These are phyloP conservation scores for Grallaria varia DNA, from an alignment of 2,113 vertebrate species.

Conservation along the genomic window DNA sequence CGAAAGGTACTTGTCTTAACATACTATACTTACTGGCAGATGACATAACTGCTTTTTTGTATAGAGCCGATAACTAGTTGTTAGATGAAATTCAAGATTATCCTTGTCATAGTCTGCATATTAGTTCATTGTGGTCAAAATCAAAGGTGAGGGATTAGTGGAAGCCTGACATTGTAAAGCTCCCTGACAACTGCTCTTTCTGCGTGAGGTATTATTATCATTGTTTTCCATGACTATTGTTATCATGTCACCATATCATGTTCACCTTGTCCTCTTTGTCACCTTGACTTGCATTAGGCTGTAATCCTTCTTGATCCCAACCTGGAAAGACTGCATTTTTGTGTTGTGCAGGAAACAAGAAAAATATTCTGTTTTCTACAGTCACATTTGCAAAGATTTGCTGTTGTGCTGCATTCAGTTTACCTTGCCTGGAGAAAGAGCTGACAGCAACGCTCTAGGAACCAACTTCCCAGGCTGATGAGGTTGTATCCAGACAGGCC, in stretches of 20 bases:
- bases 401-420: background rate
- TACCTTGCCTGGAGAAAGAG: background rate
- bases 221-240: constrained; percentile 14
- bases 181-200: background rate
- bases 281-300: background rate
- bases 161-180: constrained; percentile 10
- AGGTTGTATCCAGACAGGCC: background rate
- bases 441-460: background rate
- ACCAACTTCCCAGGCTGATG: background rate
- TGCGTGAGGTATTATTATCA: background rate
- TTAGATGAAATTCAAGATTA: background rate
- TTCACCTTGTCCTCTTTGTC: constrained; percentile 12
- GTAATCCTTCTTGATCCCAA: background rate
- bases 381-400: background rate
- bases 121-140: constrained; percentile 21
- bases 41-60: background rate
- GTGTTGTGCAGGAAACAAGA: background rate
- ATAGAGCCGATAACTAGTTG: background rate
- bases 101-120: background rate
- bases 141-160: constrained; percentile 13
- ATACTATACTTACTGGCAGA: background rate
- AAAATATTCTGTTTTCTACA: background rate
- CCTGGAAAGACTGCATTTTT: background rate
- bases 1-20: background rate
- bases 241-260: background rate